These are phyloP conservation scores for Apostichopus japonicus DNA, from an alignment of 35 echinoderm and acorn worm genomes.

Conservation along the genomic window DNA sequence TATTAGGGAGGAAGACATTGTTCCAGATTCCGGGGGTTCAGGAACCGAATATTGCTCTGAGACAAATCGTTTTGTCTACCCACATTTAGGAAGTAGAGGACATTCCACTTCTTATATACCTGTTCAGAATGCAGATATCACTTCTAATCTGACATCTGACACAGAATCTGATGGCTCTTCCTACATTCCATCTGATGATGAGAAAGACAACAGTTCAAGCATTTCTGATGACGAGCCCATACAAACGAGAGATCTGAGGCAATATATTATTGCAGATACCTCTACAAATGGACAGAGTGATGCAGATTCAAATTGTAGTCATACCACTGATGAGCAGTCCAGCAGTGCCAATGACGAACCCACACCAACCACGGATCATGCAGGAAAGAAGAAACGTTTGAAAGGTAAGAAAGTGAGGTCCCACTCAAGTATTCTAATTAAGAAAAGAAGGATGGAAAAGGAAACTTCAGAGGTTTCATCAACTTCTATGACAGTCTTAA, in stretches of 20 bases:
- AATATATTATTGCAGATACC: not conserved
- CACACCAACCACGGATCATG: not conserved
- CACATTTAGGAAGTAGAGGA: not conserved
- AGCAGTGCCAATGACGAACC: not conserved
- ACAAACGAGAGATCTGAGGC: not conserved
- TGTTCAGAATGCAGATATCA: not conserved
- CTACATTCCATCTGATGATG: not conserved
- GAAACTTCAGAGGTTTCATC: not conserved
- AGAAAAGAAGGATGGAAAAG: not conserved
- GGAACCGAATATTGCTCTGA: not conserved
- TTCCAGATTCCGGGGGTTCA: not conserved
- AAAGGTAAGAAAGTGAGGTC: not conserved
- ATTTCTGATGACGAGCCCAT: not conserved
- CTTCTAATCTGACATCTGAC: not conserved
- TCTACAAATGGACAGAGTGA: not conserved
- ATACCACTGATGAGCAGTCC: not conserved
- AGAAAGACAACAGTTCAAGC: not conserved
- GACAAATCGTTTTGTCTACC: not conserved
- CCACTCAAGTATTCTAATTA: not conserved
- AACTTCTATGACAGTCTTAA: conserved; percentile 16
- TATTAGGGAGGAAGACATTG: not conserved
- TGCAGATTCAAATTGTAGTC: not conserved
- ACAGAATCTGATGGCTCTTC: not conserved
- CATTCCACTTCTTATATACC: not conserved
- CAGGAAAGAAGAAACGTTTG: not conserved